These are phyloP conservation scores for Ptyas mucosa DNA, from an alignment of 2,113 vertebrate species.

Conservation along the genomic window DNA sequence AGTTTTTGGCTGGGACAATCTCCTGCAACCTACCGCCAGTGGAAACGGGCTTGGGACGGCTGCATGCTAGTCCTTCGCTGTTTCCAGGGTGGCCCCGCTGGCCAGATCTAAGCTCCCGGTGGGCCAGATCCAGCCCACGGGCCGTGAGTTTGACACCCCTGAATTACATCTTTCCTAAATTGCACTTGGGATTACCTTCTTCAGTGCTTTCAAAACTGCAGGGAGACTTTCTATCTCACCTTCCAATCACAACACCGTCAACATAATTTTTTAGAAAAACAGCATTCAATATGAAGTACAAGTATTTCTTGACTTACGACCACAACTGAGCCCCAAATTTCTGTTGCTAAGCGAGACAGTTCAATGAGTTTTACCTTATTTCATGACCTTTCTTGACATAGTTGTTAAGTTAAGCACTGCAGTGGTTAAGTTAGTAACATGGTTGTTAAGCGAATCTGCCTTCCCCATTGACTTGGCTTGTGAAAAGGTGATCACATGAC, in stretches of 20 bases:
- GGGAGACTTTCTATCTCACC: neutral
- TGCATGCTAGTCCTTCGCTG: accelerated
- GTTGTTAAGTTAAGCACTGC: neutral
- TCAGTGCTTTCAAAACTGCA: neutral
- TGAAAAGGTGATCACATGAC: too few relatives aligned
- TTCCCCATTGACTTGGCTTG: neutral
- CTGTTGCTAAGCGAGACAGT: neutral
- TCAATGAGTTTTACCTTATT: neutral
- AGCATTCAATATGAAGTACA: neutral
- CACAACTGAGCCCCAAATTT: neutral
- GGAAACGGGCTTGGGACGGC: too few relatives aligned
- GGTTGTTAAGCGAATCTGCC: neutral
- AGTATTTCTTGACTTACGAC: neutral
- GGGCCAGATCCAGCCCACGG: too few relatives aligned
- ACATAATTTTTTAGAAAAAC: neutral
- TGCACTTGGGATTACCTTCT: neutral
- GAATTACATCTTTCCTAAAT: neutral
- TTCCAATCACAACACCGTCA: neutral
- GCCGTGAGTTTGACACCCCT: too few relatives aligned
- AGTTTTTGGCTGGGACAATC: too few relatives aligned
- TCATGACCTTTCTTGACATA: neutral
- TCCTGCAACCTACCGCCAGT: too few relatives aligned
- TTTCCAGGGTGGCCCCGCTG: too few relatives aligned
- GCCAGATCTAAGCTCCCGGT: too few relatives aligned
- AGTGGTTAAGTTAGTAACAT: neutral